Evolutionary conservation across 1,140 invertebrate species (phyloP), one percentile per base, ranked within the genome.

Genomic region (Octopus bimaculoides): DNA sequence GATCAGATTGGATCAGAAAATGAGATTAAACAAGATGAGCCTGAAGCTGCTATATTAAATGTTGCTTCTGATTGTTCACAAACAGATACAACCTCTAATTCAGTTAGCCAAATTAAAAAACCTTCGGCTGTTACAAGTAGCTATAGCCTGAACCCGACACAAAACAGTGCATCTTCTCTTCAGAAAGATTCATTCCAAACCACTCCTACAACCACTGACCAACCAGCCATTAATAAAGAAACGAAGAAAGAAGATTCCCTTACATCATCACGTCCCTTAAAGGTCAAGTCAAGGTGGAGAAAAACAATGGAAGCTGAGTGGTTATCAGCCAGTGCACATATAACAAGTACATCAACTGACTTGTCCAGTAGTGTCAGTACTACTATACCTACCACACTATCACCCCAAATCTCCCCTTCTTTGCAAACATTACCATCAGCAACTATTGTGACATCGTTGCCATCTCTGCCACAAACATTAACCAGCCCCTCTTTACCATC

Each of bases 231-330:
- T 26, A 52, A 75, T 53, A 20, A 17, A 8, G 55, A 75, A 56
- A 41, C 54, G 17, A 41, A 66, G 77, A 75, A 73, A 78, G 54
- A 69, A 61, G 75, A 78, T 75, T 79, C 82, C 17, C 53, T 77
- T 26, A 71, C 71, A 71, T 73, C 73, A 10, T 52, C 77, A n/a
- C 94, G 93, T 90, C 94, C 94, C 4, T 93, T 95, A 7, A 96
- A 96, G 91, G 94, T 96, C 0, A 96, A 96, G 88, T 95, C 95
- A 6, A 91, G 95, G 52, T 96, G 95, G 95, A 89, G 95, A 76
- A 89, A 95, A 81, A 95, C 93, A 2, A 95, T 94, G 90, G 95
- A 96, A 88, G 90, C 95, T 69, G 95, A 96, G 85, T 81, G 74
- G 74, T 41, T 75, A 17, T 52, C 74, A 6, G 74, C 26, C 41